These are phyloP conservation scores for Athrips mouffetella DNA, from an alignment of 2,888 invertebrate genomes.

Conservation along the genomic window DNA sequence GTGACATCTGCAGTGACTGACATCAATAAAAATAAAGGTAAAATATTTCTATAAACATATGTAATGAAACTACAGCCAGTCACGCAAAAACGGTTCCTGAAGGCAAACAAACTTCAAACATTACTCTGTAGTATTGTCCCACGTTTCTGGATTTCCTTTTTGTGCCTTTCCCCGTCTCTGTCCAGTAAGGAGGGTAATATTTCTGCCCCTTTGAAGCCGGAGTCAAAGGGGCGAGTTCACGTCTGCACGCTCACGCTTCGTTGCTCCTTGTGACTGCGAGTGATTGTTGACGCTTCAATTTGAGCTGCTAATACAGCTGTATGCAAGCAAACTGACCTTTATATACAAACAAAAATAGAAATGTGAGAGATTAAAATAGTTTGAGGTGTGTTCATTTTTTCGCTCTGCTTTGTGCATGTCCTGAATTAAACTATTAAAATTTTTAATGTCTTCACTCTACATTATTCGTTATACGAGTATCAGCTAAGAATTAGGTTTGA, in stretches of 20 bases:
- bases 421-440: too few species aligned
- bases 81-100: too few species aligned
- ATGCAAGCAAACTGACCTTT: conserved; percentile 1
- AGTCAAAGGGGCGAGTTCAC: conserved; percentile 32
- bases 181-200: conserved; percentile 44
- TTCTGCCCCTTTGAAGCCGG: conserved; percentile 52
- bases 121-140: neutral
- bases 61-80: too few species aligned
- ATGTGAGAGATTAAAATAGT: neutral
- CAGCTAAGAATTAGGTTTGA: too few species aligned
- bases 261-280: conserved; percentile 33
- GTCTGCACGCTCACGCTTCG: conserved; percentile 37
- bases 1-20: too few species aligned
- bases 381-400: neutral
- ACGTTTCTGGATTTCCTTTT: neutral
- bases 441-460: too few species aligned
- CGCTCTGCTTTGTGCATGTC: too few species aligned
- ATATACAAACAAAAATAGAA: conserved; percentile 17
- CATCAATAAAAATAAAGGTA: too few species aligned
- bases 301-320: conserved; percentile 8
- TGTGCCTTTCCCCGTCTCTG: conserved; percentile 2
- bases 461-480: too few species aligned
- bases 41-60: too few species aligned
- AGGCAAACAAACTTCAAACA: too few species aligned
- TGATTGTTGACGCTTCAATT: conserved; percentile 41